A percentile compares a stretch with the other conserved stretches of the same genome.
These are phyloP conservation scores for Drosophila sp. DNA, from an alignment of 1,140 invertebrate genomes.

Conservation along the genomic window DNA sequence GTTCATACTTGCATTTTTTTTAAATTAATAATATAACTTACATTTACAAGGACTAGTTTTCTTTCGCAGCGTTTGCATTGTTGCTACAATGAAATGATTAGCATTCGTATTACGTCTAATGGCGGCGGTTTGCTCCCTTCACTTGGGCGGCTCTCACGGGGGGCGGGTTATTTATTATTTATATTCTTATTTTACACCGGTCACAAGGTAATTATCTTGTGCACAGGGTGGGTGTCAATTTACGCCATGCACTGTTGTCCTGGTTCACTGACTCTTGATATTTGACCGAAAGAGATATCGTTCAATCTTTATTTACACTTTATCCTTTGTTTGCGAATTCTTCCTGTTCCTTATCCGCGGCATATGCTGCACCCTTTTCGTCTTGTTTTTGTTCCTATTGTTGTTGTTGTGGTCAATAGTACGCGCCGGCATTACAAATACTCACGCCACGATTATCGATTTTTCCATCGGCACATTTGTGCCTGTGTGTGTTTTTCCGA, in stretches of 20 bases:
- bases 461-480: constrained; percentile 67
- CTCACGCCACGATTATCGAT: constrained; percentile 66
- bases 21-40: constrained; percentile 86
- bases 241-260: constrained; percentile 30
- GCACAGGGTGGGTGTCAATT: constrained; percentile 13
- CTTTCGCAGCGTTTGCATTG: constrained; percentile 94
- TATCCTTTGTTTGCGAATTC: constrained; percentile 7
- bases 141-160: constrained; percentile 14
- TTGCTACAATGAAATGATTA: constrained; percentile 75
- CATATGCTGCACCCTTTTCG: too few species aligned
- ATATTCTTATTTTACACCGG: constrained; percentile 14
- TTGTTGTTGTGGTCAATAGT: constrained; percentile 47
- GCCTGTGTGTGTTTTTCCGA: constrained; percentile 39
- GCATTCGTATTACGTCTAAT: constrained; percentile 75
- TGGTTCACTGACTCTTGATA: constrained; percentile 53
- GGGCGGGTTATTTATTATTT: constrained; percentile 11
- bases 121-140: constrained; percentile 57
- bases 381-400: constrained; percentile 36
- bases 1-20: not conserved
- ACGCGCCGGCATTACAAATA: constrained; percentile 61
- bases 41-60: constrained; percentile 95
- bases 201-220: constrained; percentile 24
- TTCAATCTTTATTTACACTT: constrained; percentile 26
- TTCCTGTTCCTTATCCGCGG: constrained; percentile 17
- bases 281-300: constrained; percentile 26